Base-by-base conservation (phyloP, 2,797 vertebrate species). In the Pangasius larnaudii region DNA sequence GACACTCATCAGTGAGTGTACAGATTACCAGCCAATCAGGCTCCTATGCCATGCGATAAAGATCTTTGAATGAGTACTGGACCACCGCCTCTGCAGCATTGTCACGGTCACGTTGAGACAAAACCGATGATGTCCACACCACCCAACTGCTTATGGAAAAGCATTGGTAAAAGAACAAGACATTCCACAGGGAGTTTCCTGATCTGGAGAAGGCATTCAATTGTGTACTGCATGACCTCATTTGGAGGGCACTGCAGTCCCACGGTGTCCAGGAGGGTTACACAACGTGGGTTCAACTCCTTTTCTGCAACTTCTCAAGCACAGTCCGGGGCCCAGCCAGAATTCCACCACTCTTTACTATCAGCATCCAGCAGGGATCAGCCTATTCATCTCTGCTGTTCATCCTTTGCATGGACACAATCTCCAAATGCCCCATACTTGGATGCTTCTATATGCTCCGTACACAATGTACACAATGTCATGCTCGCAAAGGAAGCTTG, bases 351-450 rank as follows among this genome's bases (percentile, higher is more conserved):
- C 30, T 4, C 18, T 42, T 74, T 33, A 36, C 36, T 13, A 42
- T 74, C 11, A 74, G 16, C 33, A 9, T 74, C 16, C 71, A 42
- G 36, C 71, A 74, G 33, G 16, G 18, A 67, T 67, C n/a, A 13
- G n/a, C 63, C n/a, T 14, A 30, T 30, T 30, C 63, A 11, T 13
- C 8, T 27, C 2, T n/a, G 63, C 63, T 30, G 63, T 67, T 67
- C 63, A 67, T 67, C 63, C 63, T 67, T 30, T 67, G 63, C 30
- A 81, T 59, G 56, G 79, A 81, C 56, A 81, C 18, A 36, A 71
- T 59, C 56, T 59, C 56, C 19, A 22, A 59, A 22, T 59, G 56
- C 56, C 5, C 56, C 56, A 59, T 58, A 2, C 19, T 7, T 58
- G 4, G 56, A 58, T 6, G 19, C 56, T 58, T 4, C 19, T 58